Percentiles rank a stretch among this genome's conserved stretches.
These are phyloP conservation scores for Agonopterix heracliana DNA, from an alignment of 2,888 invertebrate genomes.

Conservation along the genomic window DNA sequence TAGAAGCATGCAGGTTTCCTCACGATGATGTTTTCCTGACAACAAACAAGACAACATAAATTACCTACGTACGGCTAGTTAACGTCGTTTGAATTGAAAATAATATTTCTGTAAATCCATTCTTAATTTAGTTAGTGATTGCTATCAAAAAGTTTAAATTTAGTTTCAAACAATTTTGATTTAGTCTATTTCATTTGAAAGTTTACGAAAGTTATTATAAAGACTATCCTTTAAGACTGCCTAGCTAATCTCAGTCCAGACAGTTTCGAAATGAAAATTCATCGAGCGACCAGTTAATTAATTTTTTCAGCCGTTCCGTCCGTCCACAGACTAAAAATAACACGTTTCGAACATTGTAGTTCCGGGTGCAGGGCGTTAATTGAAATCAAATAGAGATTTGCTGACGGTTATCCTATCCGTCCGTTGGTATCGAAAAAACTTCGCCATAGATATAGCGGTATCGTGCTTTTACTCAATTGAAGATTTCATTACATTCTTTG, in stretches of 20 bases:
- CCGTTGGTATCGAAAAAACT: not conserved
- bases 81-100: no score
- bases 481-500: no score
- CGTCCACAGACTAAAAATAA: conserved; percentile 5
- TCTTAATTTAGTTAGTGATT: conserved; percentile 5
- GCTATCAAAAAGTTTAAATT: not conserved
- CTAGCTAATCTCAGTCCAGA: not conserved
- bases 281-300: not conserved
- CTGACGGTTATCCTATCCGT: conserved; percentile 28
- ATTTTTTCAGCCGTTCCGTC: not conserved
- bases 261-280: not conserved
- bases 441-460: no score
- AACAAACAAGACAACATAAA: no score
- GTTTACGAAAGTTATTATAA: no score
- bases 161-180: not conserved
- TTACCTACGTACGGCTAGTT: no score
- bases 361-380: conserved; percentile 37
- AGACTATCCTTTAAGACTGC: no score
- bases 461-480: no score
- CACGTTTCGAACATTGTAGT: conserved; percentile 1
- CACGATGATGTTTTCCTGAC: no score
- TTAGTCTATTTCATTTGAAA: no score
- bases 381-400: conserved; percentile 70
- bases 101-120: conserved; percentile 1
- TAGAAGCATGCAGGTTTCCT: no score